Conservation (phyloP, 2,113 vertebrate species). For the Spea bombifrons region DNA sequence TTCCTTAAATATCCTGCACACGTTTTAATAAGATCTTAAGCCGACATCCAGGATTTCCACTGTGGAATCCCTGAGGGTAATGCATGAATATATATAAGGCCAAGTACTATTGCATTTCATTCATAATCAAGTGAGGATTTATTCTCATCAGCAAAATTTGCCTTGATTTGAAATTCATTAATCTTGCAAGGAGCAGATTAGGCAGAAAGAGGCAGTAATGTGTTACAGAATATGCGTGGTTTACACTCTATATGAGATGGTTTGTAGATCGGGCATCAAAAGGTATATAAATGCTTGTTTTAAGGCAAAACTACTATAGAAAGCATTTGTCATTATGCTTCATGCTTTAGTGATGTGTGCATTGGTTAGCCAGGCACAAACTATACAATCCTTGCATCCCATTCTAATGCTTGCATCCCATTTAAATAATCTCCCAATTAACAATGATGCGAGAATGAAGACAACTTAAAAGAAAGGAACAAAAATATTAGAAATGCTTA, state of each 20-base stretch:
- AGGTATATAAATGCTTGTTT: slow-evolving; percentile 5
- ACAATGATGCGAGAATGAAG: no score
- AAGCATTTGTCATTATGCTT: no score
- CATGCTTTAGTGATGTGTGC: no score
- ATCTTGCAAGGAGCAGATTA: slow-evolving; percentile 56
- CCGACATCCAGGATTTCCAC: slow-evolving; percentile 50
- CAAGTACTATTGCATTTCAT: slow-evolving; percentile 52
- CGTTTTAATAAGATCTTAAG: slow-evolving; percentile 59
- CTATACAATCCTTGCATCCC: no score
- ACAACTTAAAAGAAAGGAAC: no score
- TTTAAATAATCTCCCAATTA: no score
- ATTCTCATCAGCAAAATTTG: slow-evolving; percentile 48
- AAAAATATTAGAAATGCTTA: no score
- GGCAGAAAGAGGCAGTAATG: slow-evolving; percentile 41
- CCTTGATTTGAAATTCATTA: slow-evolving; percentile 51
- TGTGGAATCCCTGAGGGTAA: slow-evolving; percentile 49
- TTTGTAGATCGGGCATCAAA: slow-evolving; percentile 17
- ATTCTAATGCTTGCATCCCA: no score
- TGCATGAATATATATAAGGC: slow-evolving; percentile 55
- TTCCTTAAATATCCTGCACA: slow-evolving; percentile 50
- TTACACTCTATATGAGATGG: slow-evolving; percentile 33
- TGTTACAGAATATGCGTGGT: slow-evolving; percentile 30
- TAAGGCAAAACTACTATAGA: slow-evolving; percentile 10
- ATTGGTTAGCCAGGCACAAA: no score
- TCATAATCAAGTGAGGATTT: slow-evolving; percentile 53